Evolutionary conservation across 2,888 invertebrate species (phyloP).

Genomic region (Torymus auratus): DNA sequence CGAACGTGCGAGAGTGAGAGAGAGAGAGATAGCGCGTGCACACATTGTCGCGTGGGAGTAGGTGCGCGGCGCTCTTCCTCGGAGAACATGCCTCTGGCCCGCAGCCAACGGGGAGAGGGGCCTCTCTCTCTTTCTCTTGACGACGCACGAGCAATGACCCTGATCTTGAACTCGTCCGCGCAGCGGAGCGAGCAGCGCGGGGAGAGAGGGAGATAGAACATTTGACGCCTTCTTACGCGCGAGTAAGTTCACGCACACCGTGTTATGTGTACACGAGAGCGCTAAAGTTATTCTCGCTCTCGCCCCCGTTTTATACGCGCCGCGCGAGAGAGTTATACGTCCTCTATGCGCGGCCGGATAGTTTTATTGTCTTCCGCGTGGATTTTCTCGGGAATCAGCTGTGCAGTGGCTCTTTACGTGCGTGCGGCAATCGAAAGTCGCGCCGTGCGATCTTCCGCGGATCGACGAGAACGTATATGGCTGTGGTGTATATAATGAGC

Average conservation of each 20-base stretch:
- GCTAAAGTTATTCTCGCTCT: background rate
- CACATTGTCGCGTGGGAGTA: background rate
- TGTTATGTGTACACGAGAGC: background rate
- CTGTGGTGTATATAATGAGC: too few relatives aligned
- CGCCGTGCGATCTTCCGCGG: too few relatives aligned
- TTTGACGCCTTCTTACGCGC: constrained; percentile 37
- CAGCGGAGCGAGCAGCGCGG: background rate
- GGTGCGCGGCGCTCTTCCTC: constrained; percentile 35
- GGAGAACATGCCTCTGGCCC: constrained; percentile 54
- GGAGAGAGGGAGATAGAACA: constrained; percentile 20
- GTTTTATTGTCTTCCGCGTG: too few relatives aligned
- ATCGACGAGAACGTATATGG: too few relatives aligned
- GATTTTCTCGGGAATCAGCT: too few relatives aligned
- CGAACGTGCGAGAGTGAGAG: too few relatives aligned
- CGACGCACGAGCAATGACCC: constrained; percentile 61
- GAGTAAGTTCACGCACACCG: background rate
- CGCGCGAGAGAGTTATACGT: too few relatives aligned
- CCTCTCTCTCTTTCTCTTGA: constrained; percentile 27
- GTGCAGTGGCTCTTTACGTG: too few relatives aligned
- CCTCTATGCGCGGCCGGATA: too few relatives aligned
- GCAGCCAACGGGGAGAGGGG: constrained; percentile 46
- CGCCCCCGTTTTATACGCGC: too few relatives aligned
- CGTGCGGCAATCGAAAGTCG: too few relatives aligned
- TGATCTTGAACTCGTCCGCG: constrained; percentile 64
- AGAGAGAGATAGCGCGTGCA: background rate